Conservation (phyloP, 2,888 invertebrate species). For the Siphlonurus alternatus region DNA sequence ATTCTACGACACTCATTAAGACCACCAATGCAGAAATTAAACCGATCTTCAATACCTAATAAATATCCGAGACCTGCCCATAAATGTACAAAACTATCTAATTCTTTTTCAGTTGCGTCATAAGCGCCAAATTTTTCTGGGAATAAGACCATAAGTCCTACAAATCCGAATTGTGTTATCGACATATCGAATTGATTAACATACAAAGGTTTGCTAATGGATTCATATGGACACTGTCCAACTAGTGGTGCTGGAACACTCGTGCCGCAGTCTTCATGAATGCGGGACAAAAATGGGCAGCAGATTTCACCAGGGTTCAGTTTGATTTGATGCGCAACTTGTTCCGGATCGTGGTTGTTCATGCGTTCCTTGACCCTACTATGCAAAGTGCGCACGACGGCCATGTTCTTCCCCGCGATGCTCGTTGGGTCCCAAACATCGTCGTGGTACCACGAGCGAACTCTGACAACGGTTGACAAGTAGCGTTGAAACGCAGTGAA, state of each 20-base stretch:
- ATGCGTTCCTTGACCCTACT: slow-evolving; percentile 21
- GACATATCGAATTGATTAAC: neutral
- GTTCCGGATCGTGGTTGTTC: neutral
- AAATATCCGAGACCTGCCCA: slow-evolving; percentile 35
- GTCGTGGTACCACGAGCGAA: slow-evolving; percentile 19
- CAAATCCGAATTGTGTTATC: slow-evolving; percentile 26
- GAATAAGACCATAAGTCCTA: slow-evolving; percentile 28
- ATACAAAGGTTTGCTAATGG: neutral
- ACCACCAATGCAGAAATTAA: slow-evolving; percentile 26
- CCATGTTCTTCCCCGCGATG: slow-evolving; percentile 27
- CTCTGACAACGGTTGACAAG: slow-evolving; percentile 27
- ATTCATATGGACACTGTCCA: neutral
- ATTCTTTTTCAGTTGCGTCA: slow-evolving; percentile 25
- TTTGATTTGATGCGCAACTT: neutral
- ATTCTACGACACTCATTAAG: slow-evolving; percentile 22
- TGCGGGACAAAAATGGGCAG: neutral
- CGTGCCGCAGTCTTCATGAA: neutral
- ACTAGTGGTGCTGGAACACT: neutral
- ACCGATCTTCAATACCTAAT: slow-evolving; percentile 29
- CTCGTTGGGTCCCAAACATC: slow-evolving; percentile 30
- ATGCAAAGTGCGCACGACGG: slow-evolving; percentile 29
- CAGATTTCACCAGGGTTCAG: neutral
- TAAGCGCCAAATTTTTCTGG: slow-evolving; percentile 27
- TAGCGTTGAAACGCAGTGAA: slow-evolving; percentile 30
- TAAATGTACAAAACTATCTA: slow-evolving; percentile 33